These are phyloP conservation scores for Sinocyclocheilus grahami DNA, from an alignment of 2,113 vertebrate species.

Conservation along the genomic window DNA sequence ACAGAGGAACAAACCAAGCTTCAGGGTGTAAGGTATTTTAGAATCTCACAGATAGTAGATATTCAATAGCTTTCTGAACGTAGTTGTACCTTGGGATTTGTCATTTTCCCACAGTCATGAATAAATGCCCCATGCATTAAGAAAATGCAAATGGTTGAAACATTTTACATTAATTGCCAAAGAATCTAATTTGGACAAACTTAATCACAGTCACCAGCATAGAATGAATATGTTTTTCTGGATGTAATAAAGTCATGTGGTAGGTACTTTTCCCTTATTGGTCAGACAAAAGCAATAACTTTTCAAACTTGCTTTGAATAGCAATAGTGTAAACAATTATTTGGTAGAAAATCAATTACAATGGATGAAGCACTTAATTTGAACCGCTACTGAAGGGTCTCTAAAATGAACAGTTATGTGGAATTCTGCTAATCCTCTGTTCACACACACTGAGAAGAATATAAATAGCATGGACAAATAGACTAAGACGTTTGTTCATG, in stretches of 20 bases:
- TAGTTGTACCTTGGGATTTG: neutral
- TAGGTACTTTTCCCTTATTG: neutral
- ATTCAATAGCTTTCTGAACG: neutral
- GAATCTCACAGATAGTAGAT: neutral
- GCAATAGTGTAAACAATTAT: neutral
- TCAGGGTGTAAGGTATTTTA: conserved; percentile 4
- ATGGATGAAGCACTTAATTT: neutral
- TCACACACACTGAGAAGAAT: too few relatives aligned
- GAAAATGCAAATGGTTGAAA: neutral
- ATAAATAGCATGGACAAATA: too few relatives aligned
- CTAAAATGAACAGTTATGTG: neutral
- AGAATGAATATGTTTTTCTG: neutral
- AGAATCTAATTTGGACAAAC: conserved; percentile 14
- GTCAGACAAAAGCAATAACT: neutral
- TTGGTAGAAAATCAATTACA: neutral
- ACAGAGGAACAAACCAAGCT: neutral
- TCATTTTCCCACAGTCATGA: conserved; percentile 1
- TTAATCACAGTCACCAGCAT: conserved; percentile 30
- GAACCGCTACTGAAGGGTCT: neutral
- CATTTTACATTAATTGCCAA: conserved; percentile 7
- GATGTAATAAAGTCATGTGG: neutral
- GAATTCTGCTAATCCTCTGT: neutral
- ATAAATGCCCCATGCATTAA: neutral
- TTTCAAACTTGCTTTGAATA: conserved; percentile 5
- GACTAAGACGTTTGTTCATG: too few relatives aligned